These are phyloP conservation scores for Scaptomyza cyrtandrae DNA, from an alignment of 2,888 invertebrate genomes.

Conservation along the genomic window DNA sequence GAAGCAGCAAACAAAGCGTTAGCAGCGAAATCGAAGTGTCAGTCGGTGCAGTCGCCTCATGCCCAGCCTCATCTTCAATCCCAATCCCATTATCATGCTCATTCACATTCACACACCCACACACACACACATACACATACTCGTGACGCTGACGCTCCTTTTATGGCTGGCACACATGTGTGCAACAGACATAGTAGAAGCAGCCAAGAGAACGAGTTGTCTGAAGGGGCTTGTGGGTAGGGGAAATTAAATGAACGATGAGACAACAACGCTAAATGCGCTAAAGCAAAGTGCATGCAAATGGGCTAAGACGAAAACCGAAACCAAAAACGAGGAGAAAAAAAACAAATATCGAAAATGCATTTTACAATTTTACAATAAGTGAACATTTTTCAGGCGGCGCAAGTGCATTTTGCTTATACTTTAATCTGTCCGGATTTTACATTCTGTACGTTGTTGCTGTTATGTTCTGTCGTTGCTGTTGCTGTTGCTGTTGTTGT, in stretches of 20 bases:
- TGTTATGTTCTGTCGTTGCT: slow-evolving; percentile 18
- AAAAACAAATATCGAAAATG: slow-evolving; percentile 41
- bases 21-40: slow-evolving; percentile 76
- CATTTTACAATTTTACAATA: slow-evolving; percentile 63
- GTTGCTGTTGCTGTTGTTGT: slow-evolving; percentile 30
- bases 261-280: slow-evolving; percentile 57
- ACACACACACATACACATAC: neutral
- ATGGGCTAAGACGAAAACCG: slow-evolving; percentile 62
- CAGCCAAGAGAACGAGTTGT: slow-evolving; percentile 4
- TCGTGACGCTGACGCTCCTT: slow-evolving; percentile 51
- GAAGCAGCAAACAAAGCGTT: slow-evolving; percentile 35
- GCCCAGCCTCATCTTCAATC: slow-evolving; percentile 23
- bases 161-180: slow-evolving; percentile 79
- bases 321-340: neutral
- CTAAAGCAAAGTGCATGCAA: slow-evolving; percentile 75
- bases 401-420: slow-evolving; percentile 71
- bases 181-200: slow-evolving; percentile 67
- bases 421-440: slow-evolving; percentile 69
- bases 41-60: slow-evolving; percentile 59
- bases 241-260: slow-evolving; percentile 27
- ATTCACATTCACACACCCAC: slow-evolving; percentile 28
- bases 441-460: slow-evolving; percentile 34
- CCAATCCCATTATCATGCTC: slow-evolving; percentile 20
- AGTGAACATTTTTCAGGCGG: slow-evolving; percentile 64
- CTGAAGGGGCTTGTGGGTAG: slow-evolving; percentile 1